These are phyloP conservation scores for Anticlea derivata DNA, from an alignment of 2,888 invertebrate genomes.

Conservation along the genomic window DNA sequence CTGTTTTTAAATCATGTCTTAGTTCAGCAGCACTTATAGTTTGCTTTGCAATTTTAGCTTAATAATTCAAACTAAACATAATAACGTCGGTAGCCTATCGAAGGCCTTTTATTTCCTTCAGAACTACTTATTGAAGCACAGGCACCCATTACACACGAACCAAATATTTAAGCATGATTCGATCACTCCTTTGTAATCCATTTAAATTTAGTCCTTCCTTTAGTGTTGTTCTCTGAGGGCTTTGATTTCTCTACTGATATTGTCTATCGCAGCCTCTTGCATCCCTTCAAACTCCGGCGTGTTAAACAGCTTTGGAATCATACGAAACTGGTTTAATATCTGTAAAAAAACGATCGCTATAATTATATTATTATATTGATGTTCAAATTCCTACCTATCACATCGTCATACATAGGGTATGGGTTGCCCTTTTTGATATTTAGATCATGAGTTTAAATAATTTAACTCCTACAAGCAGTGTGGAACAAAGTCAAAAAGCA, in stretches of 20 bases:
- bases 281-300: slow-evolving; percentile 68
- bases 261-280: slow-evolving; percentile 67
- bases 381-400: too few species aligned
- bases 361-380: too few species aligned
- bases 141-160: not conserved
- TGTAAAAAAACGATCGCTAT: slow-evolving; percentile 50
- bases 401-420: too few species aligned
- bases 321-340: slow-evolving; percentile 69
- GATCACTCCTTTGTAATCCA: not conserved
- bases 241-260: slow-evolving; percentile 68
- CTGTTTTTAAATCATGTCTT: too few species aligned
- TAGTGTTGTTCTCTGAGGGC: slow-evolving; percentile 57
- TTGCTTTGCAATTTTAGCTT: not conserved
- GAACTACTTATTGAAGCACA: not conserved
- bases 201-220: slow-evolving; percentile 10
- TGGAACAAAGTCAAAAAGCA: too few species aligned
- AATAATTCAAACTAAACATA: not conserved
- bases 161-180: not conserved
- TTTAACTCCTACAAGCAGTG: too few species aligned
- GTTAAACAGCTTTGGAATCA: slow-evolving; percentile 69
- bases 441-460: too few species aligned
- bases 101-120: too few species aligned
- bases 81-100: not conserved
- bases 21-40: too few species aligned
- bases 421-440: too few species aligned